Conservation (phyloP, 2,113 vertebrate genomes). For the Plestiodon gilberti region DNA sequence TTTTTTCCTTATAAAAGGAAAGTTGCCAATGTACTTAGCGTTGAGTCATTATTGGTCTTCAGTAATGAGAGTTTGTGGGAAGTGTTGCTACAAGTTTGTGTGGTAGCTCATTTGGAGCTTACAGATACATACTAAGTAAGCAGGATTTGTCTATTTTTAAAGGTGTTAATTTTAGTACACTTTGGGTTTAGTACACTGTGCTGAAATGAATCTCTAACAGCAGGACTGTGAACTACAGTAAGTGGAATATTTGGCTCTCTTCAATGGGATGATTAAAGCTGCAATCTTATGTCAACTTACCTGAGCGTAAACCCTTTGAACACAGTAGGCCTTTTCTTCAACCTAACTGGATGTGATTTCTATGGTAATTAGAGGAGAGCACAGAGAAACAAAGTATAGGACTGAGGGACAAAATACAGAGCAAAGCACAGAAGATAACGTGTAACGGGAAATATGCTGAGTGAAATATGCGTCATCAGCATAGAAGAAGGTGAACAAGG, state of each 20-base stretch:
- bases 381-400: not conserved
- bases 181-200: not conserved
- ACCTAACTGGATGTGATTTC: not conserved
- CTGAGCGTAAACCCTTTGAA: too few species aligned
- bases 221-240: not conserved
- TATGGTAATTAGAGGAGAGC: not conserved
- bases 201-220: not conserved
- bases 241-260: not conserved
- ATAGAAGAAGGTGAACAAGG: not conserved
- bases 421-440: not conserved
- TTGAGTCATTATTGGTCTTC: conserved; percentile 12
- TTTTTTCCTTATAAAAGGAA: conserved; percentile 12
- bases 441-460: not conserved
- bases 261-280: not conserved
- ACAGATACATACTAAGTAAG: conserved; percentile 8
- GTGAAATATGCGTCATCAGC: not conserved
- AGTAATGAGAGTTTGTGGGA: conserved; percentile 19
- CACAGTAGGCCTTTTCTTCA: not conserved
- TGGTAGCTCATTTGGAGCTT: not conserved
- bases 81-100: conserved; percentile 1
- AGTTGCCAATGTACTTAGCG: not conserved
- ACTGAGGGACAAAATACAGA: not conserved
- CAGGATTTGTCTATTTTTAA: not conserved
- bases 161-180: conserved; percentile 3
- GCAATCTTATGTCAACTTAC: too few species aligned